Evolutionary conservation across 2,888 invertebrate species (phyloP).

Genomic region (Gymnoscelis rufifasciata): DNA sequence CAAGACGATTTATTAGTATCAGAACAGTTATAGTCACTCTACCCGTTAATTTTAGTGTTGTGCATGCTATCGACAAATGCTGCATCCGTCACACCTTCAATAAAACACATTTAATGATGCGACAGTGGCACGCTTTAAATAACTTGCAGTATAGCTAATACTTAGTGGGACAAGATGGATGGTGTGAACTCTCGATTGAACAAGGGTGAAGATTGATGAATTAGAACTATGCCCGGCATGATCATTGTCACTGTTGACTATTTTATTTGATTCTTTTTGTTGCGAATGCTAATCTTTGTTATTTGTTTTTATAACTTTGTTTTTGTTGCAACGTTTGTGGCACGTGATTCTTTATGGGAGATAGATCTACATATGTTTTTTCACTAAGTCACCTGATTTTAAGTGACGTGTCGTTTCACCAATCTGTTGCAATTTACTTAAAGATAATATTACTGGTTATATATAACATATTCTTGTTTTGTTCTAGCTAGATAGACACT

Average conservation of each 20-base stretch:
- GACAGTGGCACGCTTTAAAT: conserved; percentile 42
- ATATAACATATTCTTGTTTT: no score
- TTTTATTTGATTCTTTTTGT: conserved; percentile 30
- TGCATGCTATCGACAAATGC: conserved; percentile 27
- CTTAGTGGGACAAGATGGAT: conserved; percentile 52
- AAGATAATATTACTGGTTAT: no score
- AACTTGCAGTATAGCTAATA: conserved; percentile 20
- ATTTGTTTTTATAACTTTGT: neutral
- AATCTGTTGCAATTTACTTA: no score
- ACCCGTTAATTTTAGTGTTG: conserved; percentile 20
- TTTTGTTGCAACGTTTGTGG: neutral
- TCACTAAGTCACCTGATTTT: no score
- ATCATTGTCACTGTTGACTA: conserved; percentile 39
- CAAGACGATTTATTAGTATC: no score
- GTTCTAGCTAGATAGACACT: no score
- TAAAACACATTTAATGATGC: conserved; percentile 35
- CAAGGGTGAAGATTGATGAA: conserved; percentile 60
- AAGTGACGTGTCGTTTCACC: no score
- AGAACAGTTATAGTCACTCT: no score
- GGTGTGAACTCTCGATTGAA: conserved; percentile 52
- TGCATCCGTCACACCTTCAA: conserved; percentile 38
- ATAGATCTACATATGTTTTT: no score
- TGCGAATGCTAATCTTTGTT: conserved; percentile 18
- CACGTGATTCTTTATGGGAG: neutral
- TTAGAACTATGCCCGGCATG: conserved; percentile 28